These are phyloP conservation scores for Balaeniceps rex DNA, from an alignment of 2,113 vertebrate genomes.

Conservation along the genomic window DNA sequence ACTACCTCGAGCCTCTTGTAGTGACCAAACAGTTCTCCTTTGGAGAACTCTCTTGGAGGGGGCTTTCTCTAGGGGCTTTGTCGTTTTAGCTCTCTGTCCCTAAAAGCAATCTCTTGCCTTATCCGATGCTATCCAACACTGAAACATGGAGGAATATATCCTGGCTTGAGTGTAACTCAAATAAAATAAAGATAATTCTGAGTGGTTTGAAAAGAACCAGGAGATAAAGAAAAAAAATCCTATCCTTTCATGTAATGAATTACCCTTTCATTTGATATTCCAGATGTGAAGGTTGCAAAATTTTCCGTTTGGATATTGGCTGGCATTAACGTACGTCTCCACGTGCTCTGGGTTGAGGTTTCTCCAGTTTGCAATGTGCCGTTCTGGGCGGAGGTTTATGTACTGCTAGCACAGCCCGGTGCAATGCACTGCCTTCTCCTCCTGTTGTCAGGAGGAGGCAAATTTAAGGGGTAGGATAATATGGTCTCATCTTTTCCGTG, in stretches of 20 bases:
- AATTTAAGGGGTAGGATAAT: not conserved
- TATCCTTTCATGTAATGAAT: not conserved
- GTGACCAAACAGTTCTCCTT: not conserved
- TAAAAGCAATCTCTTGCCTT: not conserved
- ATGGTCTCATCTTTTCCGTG: not conserved
- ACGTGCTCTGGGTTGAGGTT: not conserved
- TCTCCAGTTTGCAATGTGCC: not conserved
- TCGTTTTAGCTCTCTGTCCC: not conserved
- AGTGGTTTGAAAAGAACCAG: not conserved
- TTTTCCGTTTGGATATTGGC: not conserved
- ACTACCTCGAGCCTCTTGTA: accelerated
- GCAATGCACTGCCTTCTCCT: not conserved
- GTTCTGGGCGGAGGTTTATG: not conserved
- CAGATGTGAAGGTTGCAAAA: not conserved
- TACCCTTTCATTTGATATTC: not conserved
- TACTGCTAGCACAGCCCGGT: not conserved
- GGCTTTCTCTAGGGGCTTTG: not conserved
- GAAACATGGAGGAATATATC: not conserved
- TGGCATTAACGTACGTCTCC: not conserved
- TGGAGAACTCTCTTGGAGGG: not conserved
- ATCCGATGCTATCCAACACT: not conserved
- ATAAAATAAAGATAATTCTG: not conserved
- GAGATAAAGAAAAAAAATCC: not conserved
- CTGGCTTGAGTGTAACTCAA: not conserved
- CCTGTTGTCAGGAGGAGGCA: not conserved